Base-by-base conservation (phyloP, 1,140 invertebrate species). In the Palaemon carinicauda region DNA sequence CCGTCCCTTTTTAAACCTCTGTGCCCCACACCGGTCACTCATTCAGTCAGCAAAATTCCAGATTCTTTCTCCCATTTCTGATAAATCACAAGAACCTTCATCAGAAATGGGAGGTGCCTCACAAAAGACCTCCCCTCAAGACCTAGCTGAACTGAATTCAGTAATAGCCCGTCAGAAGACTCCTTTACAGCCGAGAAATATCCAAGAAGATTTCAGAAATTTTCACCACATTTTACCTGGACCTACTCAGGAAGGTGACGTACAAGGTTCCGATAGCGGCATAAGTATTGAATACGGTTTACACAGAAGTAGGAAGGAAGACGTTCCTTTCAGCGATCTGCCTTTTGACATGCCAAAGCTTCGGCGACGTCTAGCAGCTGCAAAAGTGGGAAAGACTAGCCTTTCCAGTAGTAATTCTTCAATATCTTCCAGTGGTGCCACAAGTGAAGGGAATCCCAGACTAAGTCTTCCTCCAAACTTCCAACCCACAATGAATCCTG, bases 301-400 rank as follows among this genome's bases (percentile, higher is more conserved):
- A 24, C 80, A 82, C 27, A 27, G 54, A 24, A 73, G 52, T 12
- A 77, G 86, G 19, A 60, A 75, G 41, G 54, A 31, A 27, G 92
- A 93, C 71, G 92, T 92, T 21, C 95, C 95, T 89, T 92, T 96
- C 41, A 93, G 93, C 24, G 95, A 96, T 92, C 92, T 97, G 82
- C 96, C 96, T 0, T 97, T 97, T 89, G 96, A 97, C 89, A 97
- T 97, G 96, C 96, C 96, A 17, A 97, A 97, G 91, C 91, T 97
- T 56, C 92, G 95, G 77, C 93, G 96, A 50, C 93, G 95, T 88
- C 92, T 96, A 79, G 91, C 93, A 15, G 93, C 93, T 90, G 88
- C 87, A 14, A 81, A 78, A 27, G 80, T 93, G 89, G 86, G 82
- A 15, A 87, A 87, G 69, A 80, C 89, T 24, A 86, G 87, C 53